Percentiles rank a stretch among this genome's conserved stretches.
Evolutionary conservation across 30 jellyfish, hydroid and myxozoan genomes (phyloP).

Genomic region (Pelagia noctiluca): DNA sequence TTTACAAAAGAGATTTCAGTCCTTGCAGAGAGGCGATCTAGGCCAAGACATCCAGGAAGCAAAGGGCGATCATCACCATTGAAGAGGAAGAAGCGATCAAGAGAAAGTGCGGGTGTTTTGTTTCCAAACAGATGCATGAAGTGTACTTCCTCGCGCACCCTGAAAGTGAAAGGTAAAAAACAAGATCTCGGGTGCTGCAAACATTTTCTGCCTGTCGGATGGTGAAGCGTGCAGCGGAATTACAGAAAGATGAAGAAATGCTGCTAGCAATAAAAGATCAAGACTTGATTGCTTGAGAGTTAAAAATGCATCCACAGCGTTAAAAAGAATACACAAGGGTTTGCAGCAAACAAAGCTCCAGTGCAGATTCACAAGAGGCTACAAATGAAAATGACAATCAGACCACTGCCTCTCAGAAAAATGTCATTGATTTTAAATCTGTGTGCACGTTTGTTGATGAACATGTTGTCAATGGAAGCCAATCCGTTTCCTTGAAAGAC

Average conservation of each 20-base stretch:
- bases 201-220: slow-evolving; percentile 28
- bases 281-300: slow-evolving; percentile 5
- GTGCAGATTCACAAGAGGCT: neutral
- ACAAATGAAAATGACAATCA: neutral
- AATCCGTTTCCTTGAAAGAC: slow-evolving; percentile 17
- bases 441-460: slow-evolving; percentile 48
- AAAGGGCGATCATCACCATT: slow-evolving; percentile 3
- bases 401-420: slow-evolving; percentile 4
- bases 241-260: slow-evolving; percentile 29
- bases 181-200: slow-evolving; percentile 37
- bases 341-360: neutral
- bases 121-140: slow-evolving; percentile 52
- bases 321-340: neutral
- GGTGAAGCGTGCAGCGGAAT: slow-evolving; percentile 55
- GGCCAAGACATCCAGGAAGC: slow-evolving; percentile 18
- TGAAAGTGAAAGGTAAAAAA: slow-evolving; percentile 35
- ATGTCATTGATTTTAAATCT: slow-evolving; percentile 27
- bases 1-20: slow-evolving; percentile 22
- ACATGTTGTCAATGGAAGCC: slow-evolving; percentile 54
- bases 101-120: slow-evolving; percentile 6
- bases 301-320: neutral
- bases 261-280: slow-evolving; percentile 15
- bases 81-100: slow-evolving; percentile 2
- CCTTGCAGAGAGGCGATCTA: slow-evolving; percentile 32
- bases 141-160: slow-evolving; percentile 22